Conservation (phyloP, 2,797 vertebrate species). For the Sparus aurata region DNA sequence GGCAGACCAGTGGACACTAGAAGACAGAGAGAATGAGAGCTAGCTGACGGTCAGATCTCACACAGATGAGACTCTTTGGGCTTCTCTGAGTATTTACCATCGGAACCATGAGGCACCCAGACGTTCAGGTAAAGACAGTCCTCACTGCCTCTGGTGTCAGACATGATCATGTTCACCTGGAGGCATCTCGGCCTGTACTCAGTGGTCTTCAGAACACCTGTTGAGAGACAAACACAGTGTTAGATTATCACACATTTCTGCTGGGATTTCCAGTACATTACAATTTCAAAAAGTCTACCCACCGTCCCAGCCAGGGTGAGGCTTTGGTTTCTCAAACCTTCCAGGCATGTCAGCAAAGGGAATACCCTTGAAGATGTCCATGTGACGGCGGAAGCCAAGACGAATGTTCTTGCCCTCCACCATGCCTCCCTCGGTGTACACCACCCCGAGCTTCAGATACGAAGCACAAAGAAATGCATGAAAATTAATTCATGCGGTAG, state of each 20-base stretch:
- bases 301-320: slow-evolving; percentile 95
- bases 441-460: slow-evolving; percentile 87
- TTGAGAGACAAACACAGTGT: slow-evolving; percentile 16
- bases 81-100: slow-evolving; percentile 62
- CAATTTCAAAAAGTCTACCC: slow-evolving; percentile 30
- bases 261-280: too few relatives aligned
- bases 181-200: slow-evolving; percentile 85
- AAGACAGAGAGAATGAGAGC: not conserved
- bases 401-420: slow-evolving; percentile 89
- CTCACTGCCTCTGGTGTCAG: slow-evolving; percentile 81
- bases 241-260: not conserved
- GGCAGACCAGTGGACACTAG: slow-evolving; percentile 91
- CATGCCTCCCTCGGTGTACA: slow-evolving; percentile 92
- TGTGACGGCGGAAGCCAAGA: slow-evolving; percentile 73
- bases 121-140: slow-evolving; percentile 98
- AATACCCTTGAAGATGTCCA: slow-evolving; percentile 94
- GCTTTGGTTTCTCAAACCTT: slow-evolving; percentile 88
- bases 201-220: slow-evolving; percentile 87
- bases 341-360: slow-evolving; percentile 90
- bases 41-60: not conserved
- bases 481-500: too few relatives aligned
- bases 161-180: slow-evolving; percentile 86
- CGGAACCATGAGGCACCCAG: slow-evolving; percentile 90
- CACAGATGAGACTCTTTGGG: not conserved
- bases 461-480: not conserved